These are phyloP conservation scores for Therioaphis trifolii DNA, from an alignment of 2,888 invertebrate species.

Conservation along the genomic window DNA sequence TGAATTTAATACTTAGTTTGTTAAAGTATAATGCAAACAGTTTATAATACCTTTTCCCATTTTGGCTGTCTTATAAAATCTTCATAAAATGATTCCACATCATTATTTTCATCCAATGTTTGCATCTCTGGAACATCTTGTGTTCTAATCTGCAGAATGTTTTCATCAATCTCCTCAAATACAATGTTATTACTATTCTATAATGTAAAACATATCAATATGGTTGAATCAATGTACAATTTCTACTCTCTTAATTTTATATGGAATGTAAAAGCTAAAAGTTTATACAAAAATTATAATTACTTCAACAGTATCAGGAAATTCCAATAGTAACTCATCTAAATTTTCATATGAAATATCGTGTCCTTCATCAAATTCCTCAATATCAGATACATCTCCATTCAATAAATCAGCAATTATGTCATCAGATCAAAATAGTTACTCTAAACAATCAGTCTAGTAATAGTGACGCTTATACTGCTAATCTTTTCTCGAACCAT, in stretches of 20 bases:
- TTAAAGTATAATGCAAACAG: slow-evolving; percentile 5
- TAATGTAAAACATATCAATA: slow-evolving; percentile 1
- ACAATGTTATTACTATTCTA: background rate
- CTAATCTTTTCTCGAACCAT: too few relatives aligned
- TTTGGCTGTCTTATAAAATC: slow-evolving; percentile 16
- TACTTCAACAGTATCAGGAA: background rate
- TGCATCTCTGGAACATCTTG: too few relatives aligned
- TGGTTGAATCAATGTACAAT: background rate
- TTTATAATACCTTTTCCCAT: slow-evolving; percentile 16
- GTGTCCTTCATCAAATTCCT: background rate
- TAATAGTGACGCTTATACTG: too few relatives aligned
- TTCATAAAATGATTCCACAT: slow-evolving; percentile 16
- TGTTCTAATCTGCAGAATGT: too few relatives aligned
- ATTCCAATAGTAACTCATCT: background rate
- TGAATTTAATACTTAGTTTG: background rate
- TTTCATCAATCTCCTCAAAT: too few relatives aligned
- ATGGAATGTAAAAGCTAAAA: background rate
- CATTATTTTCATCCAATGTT: slow-evolving; percentile 5
- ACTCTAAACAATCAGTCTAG: too few relatives aligned
- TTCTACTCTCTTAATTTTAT: background rate
- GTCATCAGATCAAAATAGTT: too few relatives aligned
- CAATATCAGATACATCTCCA: background rate
- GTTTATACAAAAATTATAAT: too few relatives aligned
- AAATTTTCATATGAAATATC: background rate
- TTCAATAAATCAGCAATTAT: background rate